These are phyloP conservation scores for Opisthocomus hoazin DNA, from an alignment of 2,113 vertebrate species.

Conservation along the genomic window DNA sequence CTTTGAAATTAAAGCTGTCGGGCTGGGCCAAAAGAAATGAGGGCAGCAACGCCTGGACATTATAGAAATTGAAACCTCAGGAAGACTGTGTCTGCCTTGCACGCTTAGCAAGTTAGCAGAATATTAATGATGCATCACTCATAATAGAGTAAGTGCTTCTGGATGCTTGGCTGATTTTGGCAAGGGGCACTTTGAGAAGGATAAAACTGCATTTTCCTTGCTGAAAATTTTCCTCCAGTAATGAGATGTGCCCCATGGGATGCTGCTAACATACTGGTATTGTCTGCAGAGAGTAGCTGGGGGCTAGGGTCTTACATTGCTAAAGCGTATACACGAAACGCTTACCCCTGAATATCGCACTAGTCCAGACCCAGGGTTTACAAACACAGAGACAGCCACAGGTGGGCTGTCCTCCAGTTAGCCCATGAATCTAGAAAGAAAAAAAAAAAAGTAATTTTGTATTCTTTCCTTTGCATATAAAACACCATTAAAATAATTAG, in stretches of 20 bases:
- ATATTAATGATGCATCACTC: not conserved
- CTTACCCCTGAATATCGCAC: not conserved
- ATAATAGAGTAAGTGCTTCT: not conserved
- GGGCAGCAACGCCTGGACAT: not conserved
- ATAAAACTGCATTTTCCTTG: constrained; percentile 38
- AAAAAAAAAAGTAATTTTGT: not conserved
- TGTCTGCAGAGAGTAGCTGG: not conserved
- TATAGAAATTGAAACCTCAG: not conserved
- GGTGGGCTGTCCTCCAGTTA: not conserved
- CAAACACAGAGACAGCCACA: not conserved
- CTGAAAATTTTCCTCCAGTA: not conserved
- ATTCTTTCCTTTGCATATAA: not conserved
- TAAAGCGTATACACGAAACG: not conserved
- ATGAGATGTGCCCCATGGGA: constrained; percentile 5
- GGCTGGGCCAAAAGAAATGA: not conserved
- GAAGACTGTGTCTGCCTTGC: not conserved
- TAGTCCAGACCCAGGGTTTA: not conserved
- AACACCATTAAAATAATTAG: constrained; percentile 7
- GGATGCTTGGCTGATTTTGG: constrained; percentile 37
- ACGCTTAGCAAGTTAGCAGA: not conserved
- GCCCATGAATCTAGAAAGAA: not conserved
- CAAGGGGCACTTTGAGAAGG: constrained; percentile 33
- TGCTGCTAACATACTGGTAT: not conserved
- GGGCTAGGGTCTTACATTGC: not conserved
- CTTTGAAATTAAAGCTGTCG: not conserved